Evolutionary conservation across 2,797 vertebrate genomes (phyloP), one percentile per base, ranked within the genome.

Genomic region (Pachyuromys duprasi): DNA sequence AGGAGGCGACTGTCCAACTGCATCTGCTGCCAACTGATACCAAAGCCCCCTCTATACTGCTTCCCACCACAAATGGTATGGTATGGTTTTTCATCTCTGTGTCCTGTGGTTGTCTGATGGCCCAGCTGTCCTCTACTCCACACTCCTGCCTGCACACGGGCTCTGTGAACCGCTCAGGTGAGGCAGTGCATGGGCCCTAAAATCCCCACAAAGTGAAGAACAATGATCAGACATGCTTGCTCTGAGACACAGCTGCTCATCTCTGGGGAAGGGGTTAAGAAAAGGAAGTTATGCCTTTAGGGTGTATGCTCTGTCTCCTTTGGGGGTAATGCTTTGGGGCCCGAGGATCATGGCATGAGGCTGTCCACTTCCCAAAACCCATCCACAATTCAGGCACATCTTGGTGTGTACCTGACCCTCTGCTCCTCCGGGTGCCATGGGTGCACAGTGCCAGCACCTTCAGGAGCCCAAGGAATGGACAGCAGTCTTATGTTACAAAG

Each of bases 61-160:
- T 83, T 83, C 12, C 72, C 45, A 75, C 63, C 65, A 33, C 0
- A 60, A 20, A 87, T 33, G 75, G 9, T 8, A 87, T 33, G 75
- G 9, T 8, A 20, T 3, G 4, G 33, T 5, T 57, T 72, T n/a
- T 49, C 45, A 86, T 13, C 3, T 24, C 49, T 2, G 33, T 5
- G 20, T 9, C 67, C 67, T 33, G 0, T 3, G 7, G 49, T 31
- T 93, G 75, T 79, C 49, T 49, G 63, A 55, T 3, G 9, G 17
- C 65, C 55, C 18, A 22, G 5, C 31, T 65, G 20, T 4, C 24
- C 1, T 3, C 11, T 0, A 14, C 28, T 7, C 15, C 15, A 74
- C 70, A n/a, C 22, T 49, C 60, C 36, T 33, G 62, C 67, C 49
- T 24, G 4, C 26, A 45, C 42, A 11, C 8, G 55, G 57, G 36